Conservation (phyloP, 2,113 vertebrate species). For the Syrmaticus mikado region DNA sequence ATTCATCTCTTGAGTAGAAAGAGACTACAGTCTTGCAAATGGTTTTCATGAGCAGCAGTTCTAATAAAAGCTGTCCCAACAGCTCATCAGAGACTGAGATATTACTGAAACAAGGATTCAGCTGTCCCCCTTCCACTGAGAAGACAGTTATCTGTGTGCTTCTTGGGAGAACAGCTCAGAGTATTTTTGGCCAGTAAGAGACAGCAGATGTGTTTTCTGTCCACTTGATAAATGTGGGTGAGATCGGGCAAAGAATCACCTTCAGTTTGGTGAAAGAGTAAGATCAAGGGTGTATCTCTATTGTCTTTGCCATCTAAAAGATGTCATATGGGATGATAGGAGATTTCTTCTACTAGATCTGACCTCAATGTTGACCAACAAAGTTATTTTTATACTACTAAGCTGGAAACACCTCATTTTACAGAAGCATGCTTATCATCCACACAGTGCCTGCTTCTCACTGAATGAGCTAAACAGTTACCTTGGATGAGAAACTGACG, state of each 20-base stretch:
- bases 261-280: neutral
- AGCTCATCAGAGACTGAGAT: neutral
- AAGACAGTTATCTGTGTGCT: neutral
- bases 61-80: neutral
- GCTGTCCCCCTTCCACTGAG: neutral
- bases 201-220: neutral
- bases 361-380: neutral
- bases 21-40: neutral
- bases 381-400: neutral
- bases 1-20: neutral
- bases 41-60: neutral
- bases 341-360: neutral
- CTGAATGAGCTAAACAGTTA: neutral
- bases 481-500: neutral
- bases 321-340: neutral
- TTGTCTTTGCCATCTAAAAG: neutral
- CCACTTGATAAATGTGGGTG: neutral
- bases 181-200: neutral
- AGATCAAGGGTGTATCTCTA: neutral
- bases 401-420: neutral
- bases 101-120: neutral
- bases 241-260: neutral
- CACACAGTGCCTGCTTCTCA: neutral
- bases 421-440: neutral
- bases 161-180: neutral